These are phyloP conservation scores for Zaprionus capensis DNA, from an alignment of 1,140 invertebrate genomes.

Conservation along the genomic window DNA sequence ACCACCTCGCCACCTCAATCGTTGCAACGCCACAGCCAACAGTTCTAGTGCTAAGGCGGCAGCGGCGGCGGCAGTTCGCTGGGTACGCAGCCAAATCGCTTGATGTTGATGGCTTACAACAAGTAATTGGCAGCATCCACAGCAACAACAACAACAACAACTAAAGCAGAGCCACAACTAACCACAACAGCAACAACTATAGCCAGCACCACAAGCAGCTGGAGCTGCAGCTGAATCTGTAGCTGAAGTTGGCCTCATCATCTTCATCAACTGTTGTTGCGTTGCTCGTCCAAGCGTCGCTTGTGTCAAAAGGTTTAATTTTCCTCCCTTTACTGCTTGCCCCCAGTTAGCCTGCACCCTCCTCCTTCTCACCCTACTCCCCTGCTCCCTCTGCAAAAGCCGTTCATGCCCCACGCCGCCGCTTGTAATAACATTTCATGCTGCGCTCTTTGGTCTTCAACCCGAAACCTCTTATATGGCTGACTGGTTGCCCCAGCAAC, in stretches of 20 bases:
- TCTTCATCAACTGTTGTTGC: conserved; percentile 53
- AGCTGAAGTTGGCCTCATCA: conserved; percentile 41
- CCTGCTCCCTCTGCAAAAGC: neutral
- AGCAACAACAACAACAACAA: conserved; percentile 56
- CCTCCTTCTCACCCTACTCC: neutral
- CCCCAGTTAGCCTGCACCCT: conserved; percentile 1
- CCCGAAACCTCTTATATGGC: conserved; percentile 74
- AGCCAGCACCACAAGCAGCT: neutral
- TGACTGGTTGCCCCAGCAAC: conserved; percentile 53
- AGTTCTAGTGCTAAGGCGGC: neutral
- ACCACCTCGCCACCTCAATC: conserved; percentile 36
- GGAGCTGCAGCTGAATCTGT: conserved; percentile 29
- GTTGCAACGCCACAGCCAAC: conserved; percentile 3
- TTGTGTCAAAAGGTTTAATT: conserved; percentile 83
- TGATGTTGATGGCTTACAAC: conserved; percentile 83
- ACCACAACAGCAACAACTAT: conserved; percentile 33
- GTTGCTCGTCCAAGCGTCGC: conserved; percentile 68
- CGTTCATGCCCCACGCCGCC: conserved; percentile 26
- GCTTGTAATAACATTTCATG: conserved; percentile 80
- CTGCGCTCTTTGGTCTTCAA: conserved; percentile 69
- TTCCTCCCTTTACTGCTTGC: conserved; percentile 37
- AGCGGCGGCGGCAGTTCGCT: neutral
- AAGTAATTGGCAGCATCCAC: conserved; percentile 83
- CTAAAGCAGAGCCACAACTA: conserved; percentile 24
- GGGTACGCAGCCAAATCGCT: conserved; percentile 78